Base-by-base conservation (phyloP, 1,140 invertebrate genomes). In the Phthorimaea operculella region DNA sequence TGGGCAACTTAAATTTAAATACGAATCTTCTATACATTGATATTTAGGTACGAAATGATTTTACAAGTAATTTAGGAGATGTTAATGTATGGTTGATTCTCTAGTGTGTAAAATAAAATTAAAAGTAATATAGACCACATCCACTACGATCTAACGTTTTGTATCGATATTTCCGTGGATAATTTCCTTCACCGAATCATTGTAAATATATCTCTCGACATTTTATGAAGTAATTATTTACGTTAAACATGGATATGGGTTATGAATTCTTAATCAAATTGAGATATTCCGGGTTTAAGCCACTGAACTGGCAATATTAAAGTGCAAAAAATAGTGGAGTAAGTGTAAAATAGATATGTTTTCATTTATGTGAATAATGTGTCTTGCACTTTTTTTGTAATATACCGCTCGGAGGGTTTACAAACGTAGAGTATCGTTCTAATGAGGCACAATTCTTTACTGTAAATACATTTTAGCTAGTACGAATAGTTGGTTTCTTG, bases 221-320 rank as follows among this genome's bases (percentile, higher is more conserved):
- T 64, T 62, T 69, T 77, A 69, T 70, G 66, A 53, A 65, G 39
- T 74, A 72, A 70, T 69, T 76, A 77, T 63, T 65, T 68, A 58
- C 63, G 66, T 76, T 74, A 64, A 69, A 69, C 57, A 64, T 68
- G 71, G 64, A 65, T 64, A 72, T 76, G 77, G 70, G 79, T 80
- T 82, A 83, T 83, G 66, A 77, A 73, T 67, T 81, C 79, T 84
- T 80, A 75, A 84, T 81, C 64, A 81, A 83, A 82, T 82, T 82
- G 73, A 83, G 76, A 83, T 83, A 76, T 82, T 81, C 76, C 77
- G 81, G 79, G 79, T 84, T 83, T 83, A 83, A 80, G 80, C 79
- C 80, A 76, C 55, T 68, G 52, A 77, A 68, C 60, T 76, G 81
- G 81, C 79, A 76, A 76, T 76, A 79, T 82, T 67, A 83, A 80